phyloP scores from a whole-genome alignment of 2,797 vertebrate species.

The Danio tinwini region DNA sequence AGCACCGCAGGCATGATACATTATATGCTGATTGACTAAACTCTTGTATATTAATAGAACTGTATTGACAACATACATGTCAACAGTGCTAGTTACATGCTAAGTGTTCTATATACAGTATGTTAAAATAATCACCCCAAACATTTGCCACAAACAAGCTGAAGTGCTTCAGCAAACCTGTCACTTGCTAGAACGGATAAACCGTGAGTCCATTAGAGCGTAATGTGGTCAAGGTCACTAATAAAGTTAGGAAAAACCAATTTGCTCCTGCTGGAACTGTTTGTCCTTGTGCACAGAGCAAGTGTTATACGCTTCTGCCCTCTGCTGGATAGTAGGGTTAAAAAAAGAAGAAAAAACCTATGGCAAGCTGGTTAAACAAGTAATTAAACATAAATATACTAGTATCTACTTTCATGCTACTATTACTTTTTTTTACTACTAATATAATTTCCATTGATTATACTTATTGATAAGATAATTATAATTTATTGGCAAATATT shows the following conservation, averaged over 20 bases:
- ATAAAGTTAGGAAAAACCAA: constrained; percentile 32
- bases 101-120: background rate
- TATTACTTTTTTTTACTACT: too few species aligned
- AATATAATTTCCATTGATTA: too few species aligned
- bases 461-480: too few species aligned
- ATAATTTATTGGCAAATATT: too few species aligned
- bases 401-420: too few species aligned
- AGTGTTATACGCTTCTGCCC: constrained; percentile 33
- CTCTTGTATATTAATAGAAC: constrained; percentile 7
- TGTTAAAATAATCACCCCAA: background rate
- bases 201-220: constrained; percentile 13
- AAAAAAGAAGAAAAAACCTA: background rate
- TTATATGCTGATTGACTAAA: background rate
- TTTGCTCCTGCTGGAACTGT: background rate
- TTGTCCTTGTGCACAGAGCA: background rate
- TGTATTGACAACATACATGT: background rate
- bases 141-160: background rate
- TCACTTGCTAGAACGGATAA: background rate
- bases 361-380: too few species aligned
- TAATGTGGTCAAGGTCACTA: constrained; percentile 37
- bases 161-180: constrained; percentile 15
- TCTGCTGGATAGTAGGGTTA: constrained; percentile 51
- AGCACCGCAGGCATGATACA: background rate
- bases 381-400: too few species aligned
- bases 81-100: background rate